Conservation (phyloP, 2,888 invertebrate genomes). For the Prosopocoilus inquinatus region DNA sequence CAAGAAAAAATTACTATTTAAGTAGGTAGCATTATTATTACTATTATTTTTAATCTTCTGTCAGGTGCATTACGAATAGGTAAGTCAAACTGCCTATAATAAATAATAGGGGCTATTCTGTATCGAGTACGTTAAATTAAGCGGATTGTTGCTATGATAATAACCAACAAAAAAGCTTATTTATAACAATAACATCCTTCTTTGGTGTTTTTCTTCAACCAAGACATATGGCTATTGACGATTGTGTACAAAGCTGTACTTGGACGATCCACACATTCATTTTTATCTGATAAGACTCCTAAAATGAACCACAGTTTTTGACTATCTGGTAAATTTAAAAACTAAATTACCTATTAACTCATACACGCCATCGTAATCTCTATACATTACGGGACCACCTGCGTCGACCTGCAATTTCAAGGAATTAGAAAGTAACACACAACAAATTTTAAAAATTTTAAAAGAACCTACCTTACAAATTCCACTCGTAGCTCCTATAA, state of each 20-base stretch:
- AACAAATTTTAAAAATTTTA: background rate
- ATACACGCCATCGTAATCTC: constrained; percentile 52
- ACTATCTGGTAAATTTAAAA: background rate
- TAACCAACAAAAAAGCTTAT: no score
- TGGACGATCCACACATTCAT: constrained; percentile 50
- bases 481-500: constrained; percentile 52
- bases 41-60: no score
- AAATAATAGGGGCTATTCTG: no score
- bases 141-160: no score
- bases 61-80: no score
- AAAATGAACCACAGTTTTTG: constrained; percentile 20
- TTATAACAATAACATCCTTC: constrained; percentile 58
- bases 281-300: constrained; percentile 55
- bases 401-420: constrained; percentile 53
- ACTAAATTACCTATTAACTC: constrained; percentile 52
- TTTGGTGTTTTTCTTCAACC: constrained; percentile 58
- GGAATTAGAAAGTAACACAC: constrained; percentile 9
- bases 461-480: constrained; percentile 52
- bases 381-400: constrained; percentile 57
- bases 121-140: no score
- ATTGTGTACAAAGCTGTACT: constrained; percentile 54
- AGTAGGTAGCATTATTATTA: no score
- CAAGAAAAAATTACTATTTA: no score
- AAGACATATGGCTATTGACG: constrained; percentile 55
- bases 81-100: no score